phyloP scores from a whole-genome alignment of 2,113 vertebrate species.

The Procavia capensis region DNA sequence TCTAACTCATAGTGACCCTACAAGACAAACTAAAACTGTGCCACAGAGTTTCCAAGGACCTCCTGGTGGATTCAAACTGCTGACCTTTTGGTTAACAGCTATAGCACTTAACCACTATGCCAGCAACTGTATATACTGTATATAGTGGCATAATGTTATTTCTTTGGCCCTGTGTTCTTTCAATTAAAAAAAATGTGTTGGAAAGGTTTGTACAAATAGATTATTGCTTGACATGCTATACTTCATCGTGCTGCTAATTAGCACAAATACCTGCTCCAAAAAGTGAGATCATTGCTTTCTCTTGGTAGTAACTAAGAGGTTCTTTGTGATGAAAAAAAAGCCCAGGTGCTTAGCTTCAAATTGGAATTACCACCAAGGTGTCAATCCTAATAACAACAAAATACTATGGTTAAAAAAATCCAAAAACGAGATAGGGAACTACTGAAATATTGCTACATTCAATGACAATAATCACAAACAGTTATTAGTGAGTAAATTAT shows the following conservation, averaged over 20 bases:
- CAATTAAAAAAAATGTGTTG: not conserved
- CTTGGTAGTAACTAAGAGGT: slow-evolving; percentile 8
- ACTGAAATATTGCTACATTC: not conserved
- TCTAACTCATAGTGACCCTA: too few species aligned
- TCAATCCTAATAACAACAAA: slow-evolving; percentile 21
- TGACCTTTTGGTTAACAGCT: too few species aligned
- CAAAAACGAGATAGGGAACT: not conserved
- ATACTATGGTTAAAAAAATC: not conserved
- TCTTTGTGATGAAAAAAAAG: slow-evolving; percentile 41
- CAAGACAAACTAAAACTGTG: too few species aligned
- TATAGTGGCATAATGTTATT: not conserved
- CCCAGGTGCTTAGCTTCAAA: slow-evolving; percentile 45
- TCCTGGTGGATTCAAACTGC: too few species aligned
- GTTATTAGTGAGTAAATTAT: not conserved
- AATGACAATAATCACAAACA: not conserved
- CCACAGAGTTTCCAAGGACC: too few species aligned
- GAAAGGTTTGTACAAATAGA: slow-evolving; percentile 21
- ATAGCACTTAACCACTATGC: too few species aligned
- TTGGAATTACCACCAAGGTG: slow-evolving; percentile 13
- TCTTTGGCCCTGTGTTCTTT: not conserved
- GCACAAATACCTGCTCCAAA: not conserved
- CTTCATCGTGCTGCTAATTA: slow-evolving; percentile 54
- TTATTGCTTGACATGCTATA: slow-evolving; percentile 19
- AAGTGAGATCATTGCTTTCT: slow-evolving; percentile 59
- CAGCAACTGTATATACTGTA: too few species aligned